Evolutionary conservation across 1,140 invertebrate species (phyloP).

Genomic region (Drosophila truncata): DNA sequence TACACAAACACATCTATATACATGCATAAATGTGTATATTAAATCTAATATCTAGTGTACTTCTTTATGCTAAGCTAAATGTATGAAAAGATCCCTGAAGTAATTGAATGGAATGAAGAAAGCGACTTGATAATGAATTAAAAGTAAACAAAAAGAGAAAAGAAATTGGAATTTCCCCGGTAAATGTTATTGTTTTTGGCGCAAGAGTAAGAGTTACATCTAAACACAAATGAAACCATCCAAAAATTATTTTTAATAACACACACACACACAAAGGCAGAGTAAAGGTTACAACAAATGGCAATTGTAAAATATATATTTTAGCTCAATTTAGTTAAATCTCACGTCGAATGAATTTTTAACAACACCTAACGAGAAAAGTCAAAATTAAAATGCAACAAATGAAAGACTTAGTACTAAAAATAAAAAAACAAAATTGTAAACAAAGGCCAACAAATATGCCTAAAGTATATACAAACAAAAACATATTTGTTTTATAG

Average conservation of each 20-base stretch:
- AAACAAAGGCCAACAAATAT: constrained; percentile 21
- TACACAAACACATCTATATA: constrained; percentile 34
- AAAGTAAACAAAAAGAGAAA: constrained; percentile 44
- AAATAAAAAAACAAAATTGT: constrained; percentile 16
- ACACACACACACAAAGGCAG: constrained; percentile 21
- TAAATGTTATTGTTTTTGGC: constrained; percentile 32
- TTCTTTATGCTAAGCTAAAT: constrained; percentile 71
- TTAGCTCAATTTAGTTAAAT: constrained; percentile 75
- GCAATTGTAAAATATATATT: constrained; percentile 53
- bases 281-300: constrained; percentile 31
- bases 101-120: constrained; percentile 52
- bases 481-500: constrained; percentile 38
- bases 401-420: constrained; percentile 74
- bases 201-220: constrained; percentile 2
- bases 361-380: constrained; percentile 43
- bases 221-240: constrained; percentile 61
- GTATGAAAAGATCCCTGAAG: constrained; percentile 69
- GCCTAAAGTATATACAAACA: constrained; percentile 30
- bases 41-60: constrained; percentile 57
- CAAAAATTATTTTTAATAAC: constrained; percentile 56
- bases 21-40: constrained; percentile 53
- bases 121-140: constrained; percentile 66
- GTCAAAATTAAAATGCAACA: constrained; percentile 69
- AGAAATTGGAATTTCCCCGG: constrained; percentile 37
- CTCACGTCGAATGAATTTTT: constrained; percentile 43